Evolutionary conservation across 2,797 vertebrate genomes (phyloP).

Genomic region (Champsocephalus gunnari): DNA sequence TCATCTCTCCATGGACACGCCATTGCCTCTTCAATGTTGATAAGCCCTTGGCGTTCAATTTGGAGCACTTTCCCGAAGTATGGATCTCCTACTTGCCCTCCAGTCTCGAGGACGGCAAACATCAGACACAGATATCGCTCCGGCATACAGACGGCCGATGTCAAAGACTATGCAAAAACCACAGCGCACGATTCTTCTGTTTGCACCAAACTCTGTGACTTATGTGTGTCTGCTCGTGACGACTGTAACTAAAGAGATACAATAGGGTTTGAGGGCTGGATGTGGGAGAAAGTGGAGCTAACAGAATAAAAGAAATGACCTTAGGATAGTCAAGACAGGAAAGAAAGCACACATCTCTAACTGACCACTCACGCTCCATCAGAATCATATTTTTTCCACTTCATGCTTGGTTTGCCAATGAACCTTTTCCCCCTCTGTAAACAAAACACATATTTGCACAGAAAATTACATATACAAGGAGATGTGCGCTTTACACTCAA

Average conservation of each 20-base stretch:
- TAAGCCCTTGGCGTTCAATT: slow-evolving; percentile 70
- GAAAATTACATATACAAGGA: slow-evolving; percentile 83
- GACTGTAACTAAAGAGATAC: slow-evolving; percentile 75
- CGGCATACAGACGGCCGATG: slow-evolving; percentile 46
- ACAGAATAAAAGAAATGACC: slow-evolving; percentile 82
- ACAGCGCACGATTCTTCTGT: slow-evolving; percentile 59
- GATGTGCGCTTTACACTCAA: slow-evolving; percentile 83
- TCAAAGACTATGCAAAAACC: slow-evolving; percentile 68
- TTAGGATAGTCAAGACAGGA: slow-evolving; percentile 81
- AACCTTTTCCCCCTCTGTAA: slow-evolving; percentile 78
- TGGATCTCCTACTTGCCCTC: slow-evolving; percentile 74
- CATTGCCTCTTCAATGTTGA: slow-evolving; percentile 41
- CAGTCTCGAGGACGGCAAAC: slow-evolving; percentile 53
- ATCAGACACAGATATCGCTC: slow-evolving; percentile 46
- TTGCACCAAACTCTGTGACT: slow-evolving; percentile 67
- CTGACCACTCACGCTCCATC: slow-evolving; percentile 87
- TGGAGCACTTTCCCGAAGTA: slow-evolving; percentile 72
- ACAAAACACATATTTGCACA: slow-evolving; percentile 87
- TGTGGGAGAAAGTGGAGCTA: slow-evolving; percentile 62
- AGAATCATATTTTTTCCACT: slow-evolving; percentile 88
- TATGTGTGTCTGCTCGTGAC: slow-evolving; percentile 60
- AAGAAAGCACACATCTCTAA: slow-evolving; percentile 83
- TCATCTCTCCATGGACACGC: slow-evolving; percentile 58
- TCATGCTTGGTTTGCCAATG: slow-evolving; percentile 86
- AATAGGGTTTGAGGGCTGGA: slow-evolving; percentile 64